Conservation (phyloP, 2,113 vertebrate species). For the Labrus mixtus region DNA sequence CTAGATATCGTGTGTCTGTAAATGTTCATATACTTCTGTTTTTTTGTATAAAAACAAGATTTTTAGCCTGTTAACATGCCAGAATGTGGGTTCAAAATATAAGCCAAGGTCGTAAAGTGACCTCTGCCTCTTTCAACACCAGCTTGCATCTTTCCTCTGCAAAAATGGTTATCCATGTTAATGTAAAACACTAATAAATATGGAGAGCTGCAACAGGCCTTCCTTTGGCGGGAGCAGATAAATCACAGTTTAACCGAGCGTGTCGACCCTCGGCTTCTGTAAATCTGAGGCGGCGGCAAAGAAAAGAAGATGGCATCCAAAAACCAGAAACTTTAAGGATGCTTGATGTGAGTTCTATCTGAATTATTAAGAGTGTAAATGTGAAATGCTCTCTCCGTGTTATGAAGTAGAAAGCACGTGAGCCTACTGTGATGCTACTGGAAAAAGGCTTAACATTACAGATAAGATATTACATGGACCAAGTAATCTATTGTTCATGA, state of each 20-base stretch:
- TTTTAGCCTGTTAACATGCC: background rate
- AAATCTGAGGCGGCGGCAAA: constrained; percentile 32
- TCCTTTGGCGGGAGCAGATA: constrained; percentile 23
- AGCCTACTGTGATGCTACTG: background rate
- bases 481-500: constrained; percentile 42
- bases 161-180: constrained; percentile 38
- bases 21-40: too few relatives aligned
- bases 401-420: background rate
- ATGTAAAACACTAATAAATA: constrained; percentile 44
- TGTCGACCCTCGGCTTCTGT: constrained; percentile 11
- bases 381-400: constrained; percentile 19
- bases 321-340: constrained; percentile 11
- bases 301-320: constrained; percentile 9
- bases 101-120: background rate
- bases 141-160: constrained; percentile 9
- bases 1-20: too few relatives aligned
- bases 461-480: constrained; percentile 34
- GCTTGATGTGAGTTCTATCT: constrained; percentile 25
- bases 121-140: constrained; percentile 26
- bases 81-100: background rate
- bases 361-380: constrained; percentile 44
- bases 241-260: constrained; percentile 66
- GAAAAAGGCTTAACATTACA: background rate
- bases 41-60: background rate
- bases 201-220: constrained; percentile 5